Evolutionary conservation across 2,888 invertebrate genomes (phyloP), one percentile per base, ranked within the genome.

Genomic region (Aproaerema taeniolella): DNA sequence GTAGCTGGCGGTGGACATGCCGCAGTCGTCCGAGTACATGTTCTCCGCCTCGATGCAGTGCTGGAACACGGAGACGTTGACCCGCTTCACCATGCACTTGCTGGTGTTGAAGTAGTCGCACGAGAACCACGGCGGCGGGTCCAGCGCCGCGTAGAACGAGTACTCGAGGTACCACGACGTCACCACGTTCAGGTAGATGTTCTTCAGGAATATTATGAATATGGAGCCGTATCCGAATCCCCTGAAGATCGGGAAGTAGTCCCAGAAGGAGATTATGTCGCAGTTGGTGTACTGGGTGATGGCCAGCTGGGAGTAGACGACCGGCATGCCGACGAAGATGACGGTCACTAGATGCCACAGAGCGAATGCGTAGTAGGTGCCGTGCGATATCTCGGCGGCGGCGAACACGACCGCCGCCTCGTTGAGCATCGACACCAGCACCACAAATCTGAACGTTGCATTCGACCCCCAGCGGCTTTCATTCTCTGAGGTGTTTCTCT

Each of bases 341-440:
- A 69, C 55, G 24, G 67, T 45, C 8, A 67, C 8, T 15, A 61
- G 31, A 49, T 78, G 67, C 32, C 80, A 36, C 4, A 47, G 2
- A 25, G 54, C 54, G 43, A 71, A 65, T 2, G 67, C 39, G 45
- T 75, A 81, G 46, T 69, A 76, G 39, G 74, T 75, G 39, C 55
- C 61, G 42, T 78, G 70, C 2, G 81, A 67, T 47, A 81, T 61
- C 35, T 72, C 67, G 2, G 62, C 49, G 2, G 74, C 67, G 31
- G 61, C 53, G 33, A 63, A 63, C 43, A 68, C 61, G 5, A 76
- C 38, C 1, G 76, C 50, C 3, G 61, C 49, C 54, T 83, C 81
- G 40, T 78, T 79, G 60, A 80, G 57, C 78, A 81, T 79, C 75
- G 77, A 80, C 14, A 62, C 67, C 67, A 71, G 76, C 37, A 85